These are phyloP conservation scores for Drosophila obscura DNA, from an alignment of 1,140 invertebrate genomes.

Conservation along the genomic window DNA sequence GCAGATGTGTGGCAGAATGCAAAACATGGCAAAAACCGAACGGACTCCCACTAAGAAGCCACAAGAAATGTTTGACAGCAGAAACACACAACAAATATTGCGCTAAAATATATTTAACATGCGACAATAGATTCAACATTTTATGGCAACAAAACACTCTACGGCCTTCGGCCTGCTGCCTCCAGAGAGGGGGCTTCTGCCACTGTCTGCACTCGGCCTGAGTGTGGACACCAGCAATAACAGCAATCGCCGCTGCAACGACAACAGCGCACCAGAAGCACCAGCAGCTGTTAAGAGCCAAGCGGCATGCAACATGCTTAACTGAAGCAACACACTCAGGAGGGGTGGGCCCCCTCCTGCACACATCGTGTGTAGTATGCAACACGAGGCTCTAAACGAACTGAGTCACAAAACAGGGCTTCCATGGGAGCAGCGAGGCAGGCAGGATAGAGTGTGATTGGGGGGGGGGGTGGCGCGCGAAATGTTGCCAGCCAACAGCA, in stretches of 20 bases:
- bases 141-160: constrained; percentile 43
- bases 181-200: constrained; percentile 12
- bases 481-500: constrained; percentile 54
- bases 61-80: constrained; percentile 27
- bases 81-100: constrained; percentile 42
- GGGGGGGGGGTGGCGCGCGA: not conserved
- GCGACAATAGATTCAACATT: constrained; percentile 64
- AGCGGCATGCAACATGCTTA: constrained; percentile 53
- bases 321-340: constrained; percentile 23
- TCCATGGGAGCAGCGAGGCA: not conserved
- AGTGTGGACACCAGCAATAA: constrained; percentile 26
- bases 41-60: constrained; percentile 34
- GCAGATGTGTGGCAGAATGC: constrained; percentile 3
- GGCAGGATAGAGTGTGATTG: not conserved
- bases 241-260: constrained; percentile 22
- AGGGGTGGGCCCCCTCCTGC: constrained; percentile 20
- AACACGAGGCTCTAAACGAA: constrained; percentile 31
- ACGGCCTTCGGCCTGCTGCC: constrained; percentile 6
- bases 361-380: constrained; percentile 26
- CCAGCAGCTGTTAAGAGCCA: constrained; percentile 45
- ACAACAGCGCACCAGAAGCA: constrained; percentile 12
- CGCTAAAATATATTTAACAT: constrained; percentile 57
- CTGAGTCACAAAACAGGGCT: not conserved
- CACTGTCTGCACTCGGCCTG: not conserved
- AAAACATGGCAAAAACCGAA: constrained; percentile 25